A percentile compares a stretch with the other conserved stretches of the same genome.
Evolutionary conservation across 2,888 invertebrate species (phyloP).

Genomic region (Eulithis testata): DNA sequence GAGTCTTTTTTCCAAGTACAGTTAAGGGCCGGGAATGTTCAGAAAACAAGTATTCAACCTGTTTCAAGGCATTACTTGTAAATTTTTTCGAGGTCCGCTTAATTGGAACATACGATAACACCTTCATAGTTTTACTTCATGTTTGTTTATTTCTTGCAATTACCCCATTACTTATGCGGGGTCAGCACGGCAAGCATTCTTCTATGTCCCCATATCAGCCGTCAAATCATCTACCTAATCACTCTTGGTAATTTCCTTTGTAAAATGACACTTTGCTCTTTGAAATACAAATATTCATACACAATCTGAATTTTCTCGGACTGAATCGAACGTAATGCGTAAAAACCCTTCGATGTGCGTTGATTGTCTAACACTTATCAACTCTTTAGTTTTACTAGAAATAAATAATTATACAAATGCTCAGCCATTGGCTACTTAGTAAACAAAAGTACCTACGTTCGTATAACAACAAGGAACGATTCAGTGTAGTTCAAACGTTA

Average conservation of each 20-base stretch:
- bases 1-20: not conserved
- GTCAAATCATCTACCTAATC: too few relatives aligned
- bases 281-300: too few relatives aligned
- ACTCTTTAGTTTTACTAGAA: too few relatives aligned
- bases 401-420: too few relatives aligned
- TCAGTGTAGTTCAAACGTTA: conserved; percentile 24
- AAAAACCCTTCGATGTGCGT: too few relatives aligned
- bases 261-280: too few relatives aligned
- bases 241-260: too few relatives aligned
- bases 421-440: not conserved
- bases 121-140: not conserved
- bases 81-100: conserved; percentile 32
- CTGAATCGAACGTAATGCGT: too few relatives aligned
- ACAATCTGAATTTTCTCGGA: too few relatives aligned
- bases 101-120: conserved; percentile 28
- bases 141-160: not conserved
- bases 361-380: too few relatives aligned
- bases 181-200: too few relatives aligned
- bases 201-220: too few relatives aligned
- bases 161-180: not conserved
- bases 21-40: conserved; percentile 21
- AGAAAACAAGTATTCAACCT: conserved; percentile 15
- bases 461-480: conserved; percentile 8
- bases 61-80: conserved; percentile 34
- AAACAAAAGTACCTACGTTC: not conserved